Percentiles rank a stretch among this genome's conserved stretches.
Conservation (phyloP, 2,113 vertebrate genomes). For the Otolemur garnettii region DNA sequence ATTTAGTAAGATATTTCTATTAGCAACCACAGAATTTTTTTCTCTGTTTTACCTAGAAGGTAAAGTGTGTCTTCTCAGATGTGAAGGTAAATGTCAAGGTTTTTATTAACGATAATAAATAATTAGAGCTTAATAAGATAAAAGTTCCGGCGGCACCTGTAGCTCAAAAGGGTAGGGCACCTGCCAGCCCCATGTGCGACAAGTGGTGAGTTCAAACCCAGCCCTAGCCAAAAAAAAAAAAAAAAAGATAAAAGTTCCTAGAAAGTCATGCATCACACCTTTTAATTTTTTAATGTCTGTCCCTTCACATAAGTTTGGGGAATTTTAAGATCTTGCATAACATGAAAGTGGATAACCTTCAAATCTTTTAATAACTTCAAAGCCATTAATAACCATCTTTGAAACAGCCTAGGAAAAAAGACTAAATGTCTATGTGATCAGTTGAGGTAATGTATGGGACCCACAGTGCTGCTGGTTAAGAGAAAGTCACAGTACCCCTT, state of each 20-base stretch:
- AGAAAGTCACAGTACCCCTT: background rate
- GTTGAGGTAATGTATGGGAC: background rate
- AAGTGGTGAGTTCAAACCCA: no score
- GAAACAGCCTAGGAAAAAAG: slow-evolving; percentile 21
- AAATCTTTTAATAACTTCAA: slow-evolving; percentile 60
- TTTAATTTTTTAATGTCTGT: slow-evolving; percentile 50
- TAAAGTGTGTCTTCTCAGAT: slow-evolving; percentile 6
- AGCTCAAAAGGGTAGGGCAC: no score
- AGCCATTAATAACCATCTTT: slow-evolving; percentile 52
- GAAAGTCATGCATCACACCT: slow-evolving; percentile 28
- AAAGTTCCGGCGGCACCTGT: background rate
- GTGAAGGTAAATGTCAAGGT: slow-evolving; percentile 15
- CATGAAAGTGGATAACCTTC: slow-evolving; percentile 30
- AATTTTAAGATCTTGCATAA: slow-evolving; percentile 36
- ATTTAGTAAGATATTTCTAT: slow-evolving; percentile 10
- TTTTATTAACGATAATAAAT: slow-evolving; percentile 35
- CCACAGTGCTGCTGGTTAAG: background rate
- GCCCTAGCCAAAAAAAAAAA: no score
- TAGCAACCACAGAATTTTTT: background rate
- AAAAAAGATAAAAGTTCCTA: background rate
- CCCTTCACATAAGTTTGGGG: slow-evolving; percentile 34
- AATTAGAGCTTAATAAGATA: background rate
- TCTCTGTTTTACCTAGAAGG: slow-evolving; percentile 32
- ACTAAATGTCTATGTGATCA: background rate
- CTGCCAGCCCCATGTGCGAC: no score